Conservation (phyloP, 2,113 vertebrate species). For the zebrafish (Danio rerio) region DNA sequence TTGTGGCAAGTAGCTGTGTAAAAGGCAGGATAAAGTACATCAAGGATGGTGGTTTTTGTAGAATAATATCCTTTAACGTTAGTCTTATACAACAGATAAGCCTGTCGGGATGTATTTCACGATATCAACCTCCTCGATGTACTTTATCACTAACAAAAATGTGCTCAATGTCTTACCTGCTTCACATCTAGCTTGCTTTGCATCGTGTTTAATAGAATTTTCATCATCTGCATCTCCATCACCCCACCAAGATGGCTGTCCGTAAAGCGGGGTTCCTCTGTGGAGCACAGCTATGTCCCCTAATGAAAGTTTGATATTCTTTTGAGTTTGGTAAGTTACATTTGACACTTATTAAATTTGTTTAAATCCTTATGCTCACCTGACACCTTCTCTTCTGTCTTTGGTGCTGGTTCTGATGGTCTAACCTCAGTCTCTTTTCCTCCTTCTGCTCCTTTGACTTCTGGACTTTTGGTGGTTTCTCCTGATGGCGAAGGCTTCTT, state of each 20-base stretch:
- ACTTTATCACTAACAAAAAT: too few species aligned
- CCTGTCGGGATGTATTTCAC: too few species aligned
- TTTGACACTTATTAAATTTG: background rate
- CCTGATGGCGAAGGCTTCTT: constrained; percentile 76
- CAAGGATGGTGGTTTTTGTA: too few species aligned
- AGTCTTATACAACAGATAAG: too few species aligned
- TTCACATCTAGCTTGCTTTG: constrained; percentile 77
- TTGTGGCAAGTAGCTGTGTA: too few species aligned
- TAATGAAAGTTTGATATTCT: background rate
- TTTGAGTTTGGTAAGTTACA: background rate
- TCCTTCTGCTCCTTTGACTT: constrained; percentile 72
- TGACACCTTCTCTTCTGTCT: constrained; percentile 83
- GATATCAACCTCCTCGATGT: too few species aligned
- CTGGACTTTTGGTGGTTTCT: constrained; percentile 68
- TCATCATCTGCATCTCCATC: constrained; percentile 85
- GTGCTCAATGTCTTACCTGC: constrained; percentile 71
- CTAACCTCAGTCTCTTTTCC: constrained; percentile 72
- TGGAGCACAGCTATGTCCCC: constrained; percentile 82
- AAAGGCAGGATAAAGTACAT: too few species aligned
- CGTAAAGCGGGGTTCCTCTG: constrained; percentile 92
- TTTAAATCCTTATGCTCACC: constrained; percentile 73
- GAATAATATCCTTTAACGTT: too few species aligned
- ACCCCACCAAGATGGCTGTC: constrained; percentile 97
- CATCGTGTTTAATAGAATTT: constrained; percentile 77
- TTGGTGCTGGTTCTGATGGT: constrained; percentile 73